Base-by-base conservation (phyloP, 2,888 invertebrate genomes). In the Drosophila monieri region DNA sequence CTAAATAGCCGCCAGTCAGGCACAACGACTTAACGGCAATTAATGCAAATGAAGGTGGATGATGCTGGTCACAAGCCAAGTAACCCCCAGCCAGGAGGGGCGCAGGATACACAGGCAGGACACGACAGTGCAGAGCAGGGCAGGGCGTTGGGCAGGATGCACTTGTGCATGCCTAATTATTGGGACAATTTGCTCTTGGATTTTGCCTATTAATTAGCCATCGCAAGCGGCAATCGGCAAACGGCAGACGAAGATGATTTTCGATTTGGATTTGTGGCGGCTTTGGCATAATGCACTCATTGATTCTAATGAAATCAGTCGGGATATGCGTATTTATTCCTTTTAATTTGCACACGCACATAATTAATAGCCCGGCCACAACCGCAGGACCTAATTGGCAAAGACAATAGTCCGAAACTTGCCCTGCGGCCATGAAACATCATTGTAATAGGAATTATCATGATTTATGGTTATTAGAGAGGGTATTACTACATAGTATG, bases 161-260 rank as follows among this genome's bases (percentile, higher is more conserved):
- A 87, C 88, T 87, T 84, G 84, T 84, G 84, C 84, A 84, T 84
- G 83, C 79, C 84, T 85, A 88, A 84, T 84, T 85, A 84, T 84
- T 76, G 71, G 83, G 74, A 87, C 85, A 79, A 85, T 84, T 87
- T 84, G 83, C 83, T 66, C 74, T 74, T 66, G 79, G 77, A 88
- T 79, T 87, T 85, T 87, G 88, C 83, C 88, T 87, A 81, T 87
- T 84, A 87, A 84, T 87, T 84, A 88, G 88, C 73, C 56, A 76
- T 70, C 59, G 85, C 66, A 78, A 68, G 66, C 74, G 66, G 52
- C 52, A 51, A 39, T 66, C 64, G 60, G 81, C 66, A 78, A 66
- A 65, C 74, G 66, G 52, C 52, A 51, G 39, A 66, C 64, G 60
- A 27, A 51, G 59, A 74, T 72, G 73, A 39, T 59, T 60, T 30